Conservation (phyloP, 2,888 invertebrate species). For the Stenotaenia linearis region DNA sequence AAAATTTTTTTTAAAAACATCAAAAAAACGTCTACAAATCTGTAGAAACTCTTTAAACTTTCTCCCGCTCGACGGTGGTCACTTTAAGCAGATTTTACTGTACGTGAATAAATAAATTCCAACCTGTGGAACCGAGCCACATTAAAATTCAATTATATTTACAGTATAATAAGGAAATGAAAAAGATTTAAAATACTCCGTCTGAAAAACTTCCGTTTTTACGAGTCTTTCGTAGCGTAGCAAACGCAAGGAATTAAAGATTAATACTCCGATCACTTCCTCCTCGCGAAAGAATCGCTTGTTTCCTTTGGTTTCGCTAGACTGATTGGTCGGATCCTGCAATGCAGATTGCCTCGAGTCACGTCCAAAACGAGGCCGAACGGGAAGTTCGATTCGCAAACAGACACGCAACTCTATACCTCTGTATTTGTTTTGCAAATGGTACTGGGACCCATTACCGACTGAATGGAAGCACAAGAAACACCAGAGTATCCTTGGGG, state of each 20-base stretch:
- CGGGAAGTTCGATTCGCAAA: slow-evolving; percentile 20
- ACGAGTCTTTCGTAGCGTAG: no score
- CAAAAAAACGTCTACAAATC: no score
- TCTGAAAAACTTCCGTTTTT: no score
- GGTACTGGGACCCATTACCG: slow-evolving; percentile 10
- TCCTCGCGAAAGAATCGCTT: not conserved
- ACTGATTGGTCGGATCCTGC: not conserved
- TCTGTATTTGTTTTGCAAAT: slow-evolving; percentile 16
- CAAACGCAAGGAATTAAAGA: not conserved
- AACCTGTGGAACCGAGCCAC: no score
- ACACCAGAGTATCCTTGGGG: not conserved
- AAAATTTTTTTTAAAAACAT: not conserved
- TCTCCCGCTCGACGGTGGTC: no score
- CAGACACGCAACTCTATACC: slow-evolving; percentile 17
- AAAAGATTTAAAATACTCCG: no score
- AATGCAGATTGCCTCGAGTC: slow-evolving; percentile 17
- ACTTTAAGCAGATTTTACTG: no score
- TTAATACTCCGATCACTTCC: not conserved
- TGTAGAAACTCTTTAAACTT: no score
- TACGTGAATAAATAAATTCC: no score
- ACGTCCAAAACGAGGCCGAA: slow-evolving; percentile 4
- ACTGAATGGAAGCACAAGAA: not conserved
- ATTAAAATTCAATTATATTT: no score
- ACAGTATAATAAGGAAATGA: no score
- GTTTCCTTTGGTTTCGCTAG: not conserved